Evolutionary conservation across 2,113 vertebrate species (phyloP).

Genomic region (Pterocles burchelli): DNA sequence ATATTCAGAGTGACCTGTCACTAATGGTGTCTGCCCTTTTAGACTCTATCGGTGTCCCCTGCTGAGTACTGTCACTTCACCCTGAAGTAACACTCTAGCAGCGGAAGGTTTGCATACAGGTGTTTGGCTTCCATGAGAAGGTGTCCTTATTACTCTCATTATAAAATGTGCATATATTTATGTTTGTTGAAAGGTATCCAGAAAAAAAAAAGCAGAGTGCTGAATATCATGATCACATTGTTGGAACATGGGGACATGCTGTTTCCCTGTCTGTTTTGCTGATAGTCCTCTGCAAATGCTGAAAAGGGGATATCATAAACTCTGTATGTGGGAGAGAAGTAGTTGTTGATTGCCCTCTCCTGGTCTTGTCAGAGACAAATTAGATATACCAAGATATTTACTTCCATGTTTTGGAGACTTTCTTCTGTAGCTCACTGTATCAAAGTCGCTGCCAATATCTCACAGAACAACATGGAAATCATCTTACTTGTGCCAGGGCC

Average conservation of each 20-base stretch:
- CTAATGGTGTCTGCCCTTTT: not conserved
- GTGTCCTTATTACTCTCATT: not conserved
- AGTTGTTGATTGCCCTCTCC: not conserved
- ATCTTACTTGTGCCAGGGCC: not conserved
- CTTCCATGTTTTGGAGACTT: not conserved
- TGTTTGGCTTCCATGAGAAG: not conserved
- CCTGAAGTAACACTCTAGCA: not conserved
- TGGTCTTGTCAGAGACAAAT: not conserved
- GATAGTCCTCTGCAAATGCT: not conserved
- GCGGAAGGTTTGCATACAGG: not conserved
- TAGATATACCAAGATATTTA: not conserved
- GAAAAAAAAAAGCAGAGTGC: not conserved
- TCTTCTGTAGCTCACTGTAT: not conserved
- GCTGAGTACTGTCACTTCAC: not conserved
- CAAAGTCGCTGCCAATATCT: not conserved
- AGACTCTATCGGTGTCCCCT: not conserved
- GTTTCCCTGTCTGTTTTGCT: not conserved
- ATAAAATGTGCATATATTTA: not conserved
- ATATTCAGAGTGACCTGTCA: not conserved
- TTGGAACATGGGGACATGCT: not conserved
- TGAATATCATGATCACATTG: not conserved
- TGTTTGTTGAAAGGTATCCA: not conserved
- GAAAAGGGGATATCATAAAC: not conserved
- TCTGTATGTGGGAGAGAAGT: not conserved
- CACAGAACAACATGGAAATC: not conserved